Percentiles rank a stretch among this genome's conserved stretches.
Conservation (phyloP, 1,140 invertebrate species). For the Drosophila insularis region DNA sequence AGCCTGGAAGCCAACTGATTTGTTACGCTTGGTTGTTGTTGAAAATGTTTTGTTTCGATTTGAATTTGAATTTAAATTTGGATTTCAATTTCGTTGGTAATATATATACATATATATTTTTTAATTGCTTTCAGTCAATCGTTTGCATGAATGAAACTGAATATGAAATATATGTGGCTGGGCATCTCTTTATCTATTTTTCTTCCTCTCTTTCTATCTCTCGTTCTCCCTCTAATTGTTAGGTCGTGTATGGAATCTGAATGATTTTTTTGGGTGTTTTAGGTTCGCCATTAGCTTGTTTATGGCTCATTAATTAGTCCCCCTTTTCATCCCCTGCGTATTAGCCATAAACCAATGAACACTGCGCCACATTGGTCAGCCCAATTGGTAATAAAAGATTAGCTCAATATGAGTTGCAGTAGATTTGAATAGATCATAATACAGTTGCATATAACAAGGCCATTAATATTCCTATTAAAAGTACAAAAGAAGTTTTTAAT, state of each 20-base stretch:
- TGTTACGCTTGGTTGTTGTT: not conserved
- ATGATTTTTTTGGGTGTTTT: constrained; percentile 3
- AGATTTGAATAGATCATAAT: constrained; percentile 5
- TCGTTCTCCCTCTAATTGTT: constrained; percentile 51
- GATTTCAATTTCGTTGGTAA: constrained; percentile 11
- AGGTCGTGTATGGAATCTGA: constrained; percentile 50
- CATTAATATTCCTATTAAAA: too few species aligned
- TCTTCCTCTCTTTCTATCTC: constrained; percentile 32
- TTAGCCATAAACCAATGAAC: not conserved
- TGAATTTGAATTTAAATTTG: constrained; percentile 6
- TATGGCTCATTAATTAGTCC: constrained; percentile 13
- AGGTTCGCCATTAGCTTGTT: constrained; percentile 24
- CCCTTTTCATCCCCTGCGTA: not conserved
- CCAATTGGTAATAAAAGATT: not conserved
- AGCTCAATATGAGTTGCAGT: constrained; percentile 7
- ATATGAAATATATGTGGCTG: constrained; percentile 53
- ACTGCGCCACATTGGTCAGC: not conserved
- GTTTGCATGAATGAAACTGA: constrained; percentile 30
- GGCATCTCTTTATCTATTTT: constrained; percentile 40
- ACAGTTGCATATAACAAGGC: not conserved
- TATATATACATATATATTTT: constrained; percentile 18
- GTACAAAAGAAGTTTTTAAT: too few species aligned
- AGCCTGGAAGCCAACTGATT: constrained; percentile 53
- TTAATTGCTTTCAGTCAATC: constrained; percentile 7
- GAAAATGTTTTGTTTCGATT: not conserved